These are phyloP conservation scores for Drosophila azteca DNA, from an alignment of 1,140 invertebrate species.

Conservation along the genomic window DNA sequence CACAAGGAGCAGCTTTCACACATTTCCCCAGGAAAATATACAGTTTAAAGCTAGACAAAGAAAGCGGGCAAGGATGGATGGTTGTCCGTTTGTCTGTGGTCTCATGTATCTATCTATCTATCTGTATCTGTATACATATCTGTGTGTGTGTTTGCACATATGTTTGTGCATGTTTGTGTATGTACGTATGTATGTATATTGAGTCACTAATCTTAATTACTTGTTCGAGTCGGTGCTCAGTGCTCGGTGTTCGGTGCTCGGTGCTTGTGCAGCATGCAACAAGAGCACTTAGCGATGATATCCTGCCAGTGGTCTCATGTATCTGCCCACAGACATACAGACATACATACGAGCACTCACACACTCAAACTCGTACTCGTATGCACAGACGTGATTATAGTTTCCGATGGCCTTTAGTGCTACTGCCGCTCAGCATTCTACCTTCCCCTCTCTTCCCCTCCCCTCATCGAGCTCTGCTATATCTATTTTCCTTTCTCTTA, in stretches of 20 bases:
- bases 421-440: conserved; percentile 39
- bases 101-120: conserved; percentile 10
- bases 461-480: conserved; percentile 21
- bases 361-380: neutral
- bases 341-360: conserved; percentile 13
- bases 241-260: conserved; percentile 20
- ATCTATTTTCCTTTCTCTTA: conserved; percentile 54
- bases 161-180: conserved; percentile 1
- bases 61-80: conserved; percentile 30
- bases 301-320: conserved; percentile 60
- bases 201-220: conserved; percentile 74
- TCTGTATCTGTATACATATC: neutral
- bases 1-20: too few relatives aligned
- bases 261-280: conserved; percentile 67
- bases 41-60: conserved; percentile 41
- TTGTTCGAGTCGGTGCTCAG: conserved; percentile 46
- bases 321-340: conserved; percentile 30
- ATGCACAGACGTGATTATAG: conserved; percentile 59
- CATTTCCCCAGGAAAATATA: conserved; percentile 16
- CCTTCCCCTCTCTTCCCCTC: conserved; percentile 19
- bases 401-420: conserved; percentile 72
- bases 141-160: conserved; percentile 8
- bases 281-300: conserved; percentile 75
- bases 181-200: conserved; percentile 36
- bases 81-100: conserved; percentile 49